Base-by-base conservation (phyloP, 2,888 invertebrate genomes). In the Pandemis corylana region DNA sequence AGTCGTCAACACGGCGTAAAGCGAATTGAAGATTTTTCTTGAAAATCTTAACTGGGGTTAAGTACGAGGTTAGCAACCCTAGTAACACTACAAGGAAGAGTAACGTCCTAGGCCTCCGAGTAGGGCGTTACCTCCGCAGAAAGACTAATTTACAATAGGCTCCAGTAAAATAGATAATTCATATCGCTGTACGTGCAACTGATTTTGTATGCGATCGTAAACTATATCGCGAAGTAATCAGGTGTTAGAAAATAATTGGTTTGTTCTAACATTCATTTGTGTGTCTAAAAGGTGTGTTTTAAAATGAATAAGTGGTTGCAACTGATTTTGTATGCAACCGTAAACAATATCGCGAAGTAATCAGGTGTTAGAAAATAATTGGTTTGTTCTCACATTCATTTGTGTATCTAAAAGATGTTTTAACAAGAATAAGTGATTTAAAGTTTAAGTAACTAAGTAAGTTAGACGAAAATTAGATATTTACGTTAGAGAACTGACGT, bases 71-170 rank as follows among this genome's bases (percentile, higher is more conserved):
- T 53, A 41, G 28, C 67, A 41, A 68, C 71, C 71, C 65, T 65
- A 63, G 13, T 1, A 61, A 41, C 10, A 61, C 51, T 74, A 69
- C 73, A 62, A 75, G 67, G 71, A 67, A 71, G 75, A 71, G 61
- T 70, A 42, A 62, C 61, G 53, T 67, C 74, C 73, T 53, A 53
- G 70, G 62, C 65, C 56, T 67, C 53, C 42, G 68, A 67, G 75
- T 44, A 62, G 77, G 75, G 77, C 75, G 75, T 77, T 70, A 77
- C 75, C 72, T 71, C 59, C 56, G 41, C 67, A 67, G 66, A 70
- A 65, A 59, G 28, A 75, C 75, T 70, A 75, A 77, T 75, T 76
- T 76, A 71, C 66, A 69, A 69, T 44, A 46, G 73, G 63, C 41
- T 13, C 13, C 49, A 65, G 49, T 59, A 59, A 59, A 59, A 59